A percentile compares a stretch with the other conserved stretches of the same genome.
phyloP scores from a whole-genome alignment of 2,888 invertebrate genomes.

The Stratiomys singularior region DNA sequence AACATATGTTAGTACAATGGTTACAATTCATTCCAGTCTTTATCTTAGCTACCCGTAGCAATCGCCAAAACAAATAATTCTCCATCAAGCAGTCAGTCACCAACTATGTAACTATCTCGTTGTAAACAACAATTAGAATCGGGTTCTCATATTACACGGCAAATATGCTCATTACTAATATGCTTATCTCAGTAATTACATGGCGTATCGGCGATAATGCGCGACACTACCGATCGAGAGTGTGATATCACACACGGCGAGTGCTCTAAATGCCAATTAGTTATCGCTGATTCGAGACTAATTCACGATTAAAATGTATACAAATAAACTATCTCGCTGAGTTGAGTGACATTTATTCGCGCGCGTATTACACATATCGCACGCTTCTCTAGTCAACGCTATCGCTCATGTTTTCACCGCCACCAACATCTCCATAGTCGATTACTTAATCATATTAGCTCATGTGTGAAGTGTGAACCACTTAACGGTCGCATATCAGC shows the following conservation, averaged over 20 bases:
- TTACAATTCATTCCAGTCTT: too few species aligned
- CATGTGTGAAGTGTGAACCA: conserved; percentile 22
- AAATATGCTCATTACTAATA: background rate
- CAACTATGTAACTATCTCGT: background rate
- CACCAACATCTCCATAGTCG: background rate
- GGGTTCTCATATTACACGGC: background rate
- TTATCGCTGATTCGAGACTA: conserved; percentile 38
- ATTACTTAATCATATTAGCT: conserved; percentile 34
- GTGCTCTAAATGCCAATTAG: conserved; percentile 34
- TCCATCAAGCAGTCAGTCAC: background rate
- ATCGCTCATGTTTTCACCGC: background rate
- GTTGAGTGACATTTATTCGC: conserved; percentile 18
- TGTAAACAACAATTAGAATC: background rate
- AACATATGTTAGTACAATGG: too few species aligned
- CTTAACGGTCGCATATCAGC: conserved; percentile 27
- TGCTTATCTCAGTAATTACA: conserved; percentile 11
- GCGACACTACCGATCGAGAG: background rate
- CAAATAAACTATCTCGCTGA: conserved; percentile 22
- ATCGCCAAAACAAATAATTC: background rate
- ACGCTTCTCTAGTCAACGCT: background rate
- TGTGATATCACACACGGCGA: background rate
- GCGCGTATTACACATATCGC: background rate
- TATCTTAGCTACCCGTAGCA: background rate
- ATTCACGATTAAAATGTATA: conserved; percentile 8
- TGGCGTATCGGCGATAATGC: background rate